Evolutionary conservation across 2,888 invertebrate genomes (phyloP).

Genomic region (Netelia fuscicornis): DNA sequence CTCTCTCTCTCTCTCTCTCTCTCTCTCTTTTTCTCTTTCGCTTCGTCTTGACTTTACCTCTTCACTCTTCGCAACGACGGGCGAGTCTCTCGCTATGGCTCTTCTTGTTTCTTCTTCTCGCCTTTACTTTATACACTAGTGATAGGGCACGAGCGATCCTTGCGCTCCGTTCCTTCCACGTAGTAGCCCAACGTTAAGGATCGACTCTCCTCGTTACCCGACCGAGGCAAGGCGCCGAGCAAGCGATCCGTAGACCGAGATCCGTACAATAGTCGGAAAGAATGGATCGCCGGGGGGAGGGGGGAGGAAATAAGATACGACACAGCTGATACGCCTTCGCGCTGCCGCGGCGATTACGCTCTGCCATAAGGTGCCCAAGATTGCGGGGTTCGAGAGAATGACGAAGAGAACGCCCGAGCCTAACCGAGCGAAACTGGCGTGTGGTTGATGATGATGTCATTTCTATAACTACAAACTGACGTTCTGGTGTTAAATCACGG

Average conservation of each 20-base stretch:
- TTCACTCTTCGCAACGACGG: slow-evolving; percentile 27
- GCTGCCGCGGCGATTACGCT: slow-evolving; percentile 78
- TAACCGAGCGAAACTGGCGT: slow-evolving; percentile 55
- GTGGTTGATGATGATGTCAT: slow-evolving; percentile 82
- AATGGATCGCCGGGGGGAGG: slow-evolving; percentile 39
- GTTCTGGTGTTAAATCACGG: slow-evolving; percentile 57
- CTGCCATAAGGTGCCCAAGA: slow-evolving; percentile 73
- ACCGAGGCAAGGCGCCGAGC: slow-evolving; percentile 1
- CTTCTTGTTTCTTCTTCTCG: slow-evolving; percentile 54
- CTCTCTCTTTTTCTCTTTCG: slow-evolving; percentile 69
- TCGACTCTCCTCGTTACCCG: slow-evolving; percentile 51
- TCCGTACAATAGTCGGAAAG: slow-evolving; percentile 36
- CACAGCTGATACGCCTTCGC: slow-evolving; percentile 83
- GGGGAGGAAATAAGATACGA: slow-evolving; percentile 83
- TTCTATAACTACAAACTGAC: slow-evolving; percentile 78
- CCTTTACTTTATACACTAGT: slow-evolving; percentile 23
- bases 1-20: slow-evolving; percentile 64
- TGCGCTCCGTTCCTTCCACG: slow-evolving; percentile 35
- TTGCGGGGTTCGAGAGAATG: slow-evolving; percentile 43
- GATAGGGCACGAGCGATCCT: slow-evolving; percentile 20
- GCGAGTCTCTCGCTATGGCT: slow-evolving; percentile 32
- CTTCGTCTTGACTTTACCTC: slow-evolving; percentile 50
- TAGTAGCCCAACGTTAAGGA: slow-evolving; percentile 18
- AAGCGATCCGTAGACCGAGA: slow-evolving; percentile 69
- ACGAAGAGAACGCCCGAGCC: slow-evolving; percentile 50